Evolutionary conservation across 92 coral and sea anemone species (phyloP).

Genomic region (Siderastrea siderea): DNA sequence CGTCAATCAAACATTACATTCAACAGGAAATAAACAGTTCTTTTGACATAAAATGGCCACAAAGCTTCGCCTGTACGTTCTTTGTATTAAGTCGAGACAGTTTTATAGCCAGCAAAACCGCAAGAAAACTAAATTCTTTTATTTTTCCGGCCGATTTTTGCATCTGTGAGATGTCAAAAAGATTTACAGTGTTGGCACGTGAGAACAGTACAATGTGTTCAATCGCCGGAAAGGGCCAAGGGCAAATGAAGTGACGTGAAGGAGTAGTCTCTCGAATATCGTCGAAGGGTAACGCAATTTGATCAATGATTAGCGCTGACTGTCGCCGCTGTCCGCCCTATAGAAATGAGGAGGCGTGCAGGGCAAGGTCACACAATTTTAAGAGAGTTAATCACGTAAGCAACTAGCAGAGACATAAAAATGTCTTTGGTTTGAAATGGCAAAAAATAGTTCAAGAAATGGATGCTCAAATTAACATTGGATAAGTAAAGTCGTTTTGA

Average conservation of each 20-base stretch:
- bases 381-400: not conserved
- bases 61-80: not conserved
- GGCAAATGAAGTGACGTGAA: not conserved
- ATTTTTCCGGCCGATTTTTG: not conserved
- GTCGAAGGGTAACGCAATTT: constrained; percentile 19
- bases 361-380: not conserved
- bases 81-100: not conserved
- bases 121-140: not conserved
- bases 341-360: not conserved
- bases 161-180: constrained; percentile 5
- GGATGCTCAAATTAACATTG: no score
- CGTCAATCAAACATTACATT: not conserved
- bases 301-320: not conserved
- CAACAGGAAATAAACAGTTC: not conserved
- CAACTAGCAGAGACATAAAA: not conserved
- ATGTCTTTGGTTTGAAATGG: not conserved
- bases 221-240: not conserved
- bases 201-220: constrained; percentile 5
- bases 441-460: not conserved
- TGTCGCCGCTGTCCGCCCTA: not conserved
- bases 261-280: constrained; percentile 3
- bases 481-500: not conserved
- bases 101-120: not conserved
- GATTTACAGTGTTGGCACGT: constrained; percentile 8
- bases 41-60: not conserved